phyloP scores from a whole-genome alignment of 2,797 vertebrate species.

The Rhyacichthys aspro region DNA sequence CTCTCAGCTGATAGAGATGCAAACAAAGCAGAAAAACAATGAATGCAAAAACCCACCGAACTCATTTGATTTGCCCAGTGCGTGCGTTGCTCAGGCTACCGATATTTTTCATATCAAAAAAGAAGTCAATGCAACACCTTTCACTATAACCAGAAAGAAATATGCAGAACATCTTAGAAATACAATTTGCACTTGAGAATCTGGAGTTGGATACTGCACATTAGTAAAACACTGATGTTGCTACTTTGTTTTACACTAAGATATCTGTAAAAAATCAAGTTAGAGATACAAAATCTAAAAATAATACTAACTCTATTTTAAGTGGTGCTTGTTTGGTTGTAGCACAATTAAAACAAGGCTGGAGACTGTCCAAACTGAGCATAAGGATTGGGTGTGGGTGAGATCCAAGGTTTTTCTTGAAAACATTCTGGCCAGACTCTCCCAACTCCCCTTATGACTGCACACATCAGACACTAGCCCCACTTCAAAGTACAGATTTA shows the following conservation, averaged over 20 bases:
- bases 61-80: conserved; percentile 63
- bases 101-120: conserved; percentile 48
- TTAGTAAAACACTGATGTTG: conserved; percentile 13
- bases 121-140: conserved; percentile 51
- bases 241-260: too few relatives aligned
- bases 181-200: conserved; percentile 46
- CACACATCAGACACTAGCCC: conserved; percentile 53
- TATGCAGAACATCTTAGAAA: conserved; percentile 32
- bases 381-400: conserved; percentile 19
- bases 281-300: too few relatives aligned
- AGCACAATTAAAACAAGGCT: conserved; percentile 40
- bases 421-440: conserved; percentile 55
- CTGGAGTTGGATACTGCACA: conserved; percentile 5
- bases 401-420: conserved; percentile 65
- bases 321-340: conserved; percentile 20
- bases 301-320: not conserved
- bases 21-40: conserved; percentile 78
- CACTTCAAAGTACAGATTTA: conserved; percentile 68
- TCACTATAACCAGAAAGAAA: conserved; percentile 30
- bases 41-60: conserved; percentile 70
- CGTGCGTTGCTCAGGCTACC: conserved; percentile 60
- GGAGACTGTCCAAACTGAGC: conserved; percentile 32
- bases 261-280: too few relatives aligned
- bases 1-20: conserved; percentile 70
- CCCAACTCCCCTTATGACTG: conserved; percentile 42